These are phyloP conservation scores for Papilio elwesi DNA, from an alignment of 2,888 invertebrate genomes.

Conservation along the genomic window DNA sequence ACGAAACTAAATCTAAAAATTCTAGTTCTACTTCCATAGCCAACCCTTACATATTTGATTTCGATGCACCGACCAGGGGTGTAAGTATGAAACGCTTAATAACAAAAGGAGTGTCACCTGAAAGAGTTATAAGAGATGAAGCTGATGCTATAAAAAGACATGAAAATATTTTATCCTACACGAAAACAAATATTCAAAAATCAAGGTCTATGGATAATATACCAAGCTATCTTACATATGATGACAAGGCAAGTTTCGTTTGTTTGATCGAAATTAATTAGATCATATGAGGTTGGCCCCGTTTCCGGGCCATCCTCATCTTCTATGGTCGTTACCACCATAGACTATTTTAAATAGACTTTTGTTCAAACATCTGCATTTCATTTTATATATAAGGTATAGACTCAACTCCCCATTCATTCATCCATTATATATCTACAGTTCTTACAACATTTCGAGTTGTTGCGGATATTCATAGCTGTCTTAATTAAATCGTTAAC, in stretches of 20 bases:
- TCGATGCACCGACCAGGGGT: constrained; percentile 63
- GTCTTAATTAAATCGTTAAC: too few species aligned
- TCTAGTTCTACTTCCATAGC: constrained; percentile 81
- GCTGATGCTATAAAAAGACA: constrained; percentile 63
- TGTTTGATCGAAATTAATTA: too few species aligned
- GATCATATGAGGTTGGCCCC: too few species aligned
- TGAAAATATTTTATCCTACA: constrained; percentile 56
- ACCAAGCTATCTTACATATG: constrained; percentile 89
- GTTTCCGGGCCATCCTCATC: too few species aligned
- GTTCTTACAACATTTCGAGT: too few species aligned
- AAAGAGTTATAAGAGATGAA: constrained; percentile 69
- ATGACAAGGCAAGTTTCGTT: constrained; percentile 84
- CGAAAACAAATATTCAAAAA: constrained; percentile 54
- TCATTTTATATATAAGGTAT: too few species aligned
- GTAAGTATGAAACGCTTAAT: constrained; percentile 69
- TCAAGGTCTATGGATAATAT: constrained; percentile 88
- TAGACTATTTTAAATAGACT: too few species aligned
- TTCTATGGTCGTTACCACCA: too few species aligned
- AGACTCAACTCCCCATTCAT: too few species aligned
- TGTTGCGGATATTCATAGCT: too few species aligned
- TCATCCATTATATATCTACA: too few species aligned
- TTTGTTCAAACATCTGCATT: too few species aligned
- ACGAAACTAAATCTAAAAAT: constrained; percentile 68
- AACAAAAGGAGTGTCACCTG: constrained; percentile 62
- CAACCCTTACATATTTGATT: constrained; percentile 73